These are phyloP conservation scores for Carduelis carduelis DNA, from an alignment of 2,797 vertebrate genomes.

Conservation along the genomic window DNA sequence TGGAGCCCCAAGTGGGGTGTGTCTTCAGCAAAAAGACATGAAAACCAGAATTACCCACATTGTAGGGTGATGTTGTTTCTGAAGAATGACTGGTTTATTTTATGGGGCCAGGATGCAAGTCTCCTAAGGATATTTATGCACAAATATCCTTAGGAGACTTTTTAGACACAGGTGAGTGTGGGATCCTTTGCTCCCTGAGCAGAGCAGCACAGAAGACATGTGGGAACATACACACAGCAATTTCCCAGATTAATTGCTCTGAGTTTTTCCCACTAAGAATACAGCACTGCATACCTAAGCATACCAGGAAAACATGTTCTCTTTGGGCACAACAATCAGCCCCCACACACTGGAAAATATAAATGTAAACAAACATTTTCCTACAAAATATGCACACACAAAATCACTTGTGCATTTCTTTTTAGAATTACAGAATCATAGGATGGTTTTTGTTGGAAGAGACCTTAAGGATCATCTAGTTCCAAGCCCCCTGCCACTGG, in stretches of 20 bases:
- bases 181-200: not conserved
- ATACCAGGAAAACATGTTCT: not conserved
- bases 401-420: accelerated
- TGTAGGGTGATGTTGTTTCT: not conserved
- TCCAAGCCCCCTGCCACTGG: not conserved
- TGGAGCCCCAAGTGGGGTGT: not conserved
- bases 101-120: not conserved
- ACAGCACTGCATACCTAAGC: not conserved
- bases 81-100: not conserved
- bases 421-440: not conserved
- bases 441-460: not conserved
- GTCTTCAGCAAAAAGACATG: not conserved
- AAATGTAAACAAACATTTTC: not conserved
- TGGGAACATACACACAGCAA: not conserved
- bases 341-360: not conserved
- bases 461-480: not conserved
- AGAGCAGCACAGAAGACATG: not conserved
- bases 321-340: not conserved
- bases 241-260: not conserved
- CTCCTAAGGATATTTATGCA: too few species aligned
- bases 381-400: not conserved
- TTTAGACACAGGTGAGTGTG: not conserved
- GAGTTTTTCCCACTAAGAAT: not conserved
- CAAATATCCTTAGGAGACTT: not conserved
- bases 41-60: not conserved